Conservation (phyloP, 2,888 invertebrate species). For the Marronus borbonicus region DNA sequence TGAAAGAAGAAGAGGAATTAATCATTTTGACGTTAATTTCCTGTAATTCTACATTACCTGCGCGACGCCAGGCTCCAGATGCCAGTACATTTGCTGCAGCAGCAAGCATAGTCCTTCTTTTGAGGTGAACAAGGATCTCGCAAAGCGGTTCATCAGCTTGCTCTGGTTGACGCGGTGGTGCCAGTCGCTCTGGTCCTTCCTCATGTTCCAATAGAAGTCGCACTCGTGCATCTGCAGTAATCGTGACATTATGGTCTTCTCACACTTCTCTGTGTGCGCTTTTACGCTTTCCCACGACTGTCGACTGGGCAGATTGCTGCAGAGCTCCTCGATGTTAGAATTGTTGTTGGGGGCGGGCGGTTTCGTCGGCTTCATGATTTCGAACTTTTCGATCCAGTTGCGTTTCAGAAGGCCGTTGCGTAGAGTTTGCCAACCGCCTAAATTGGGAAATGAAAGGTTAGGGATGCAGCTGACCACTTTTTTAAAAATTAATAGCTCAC, state of each 20-base stretch:
- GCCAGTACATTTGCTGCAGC: slow-evolving; percentile 89
- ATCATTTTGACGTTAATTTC: no score
- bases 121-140: slow-evolving; percentile 90
- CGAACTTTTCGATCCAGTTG: slow-evolving; percentile 83
- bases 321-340: slow-evolving; percentile 64
- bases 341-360: slow-evolving; percentile 47
- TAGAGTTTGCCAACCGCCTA: slow-evolving; percentile 81
- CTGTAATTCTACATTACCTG: slow-evolving; percentile 62
- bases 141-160: slow-evolving; percentile 86
- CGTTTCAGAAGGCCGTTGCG: slow-evolving; percentile 79
- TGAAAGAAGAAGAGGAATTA: not conserved
- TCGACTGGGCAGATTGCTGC: slow-evolving; percentile 66
- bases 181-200: slow-evolving; percentile 87
- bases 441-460: no score
- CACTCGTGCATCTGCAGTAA: slow-evolving; percentile 86
- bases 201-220: slow-evolving; percentile 92
- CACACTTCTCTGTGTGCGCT: slow-evolving; percentile 76
- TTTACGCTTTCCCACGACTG: slow-evolving; percentile 68
- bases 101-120: slow-evolving; percentile 90
- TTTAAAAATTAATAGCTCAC: not conserved
- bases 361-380: slow-evolving; percentile 62
- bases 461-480: not conserved
- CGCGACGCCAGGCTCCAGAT: slow-evolving; percentile 85
- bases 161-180: slow-evolving; percentile 75
- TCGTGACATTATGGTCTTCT: slow-evolving; percentile 77